Conservation (phyloP, 2,797 vertebrate genomes). For the Danio jaintianensis region DNA sequence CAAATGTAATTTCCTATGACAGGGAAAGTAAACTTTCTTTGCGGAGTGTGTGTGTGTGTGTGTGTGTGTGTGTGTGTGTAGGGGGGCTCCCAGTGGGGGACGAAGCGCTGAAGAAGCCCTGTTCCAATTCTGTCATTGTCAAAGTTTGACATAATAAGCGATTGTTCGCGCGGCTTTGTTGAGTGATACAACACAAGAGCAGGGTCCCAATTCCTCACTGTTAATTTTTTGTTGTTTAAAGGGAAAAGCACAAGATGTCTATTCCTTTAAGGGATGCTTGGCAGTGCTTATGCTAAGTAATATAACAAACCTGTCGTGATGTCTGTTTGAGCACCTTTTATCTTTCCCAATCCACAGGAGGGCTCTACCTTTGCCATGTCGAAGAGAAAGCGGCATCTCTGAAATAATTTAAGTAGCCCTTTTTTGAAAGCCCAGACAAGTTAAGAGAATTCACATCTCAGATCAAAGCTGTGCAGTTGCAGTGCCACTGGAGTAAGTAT, state of each 20-base stretch:
- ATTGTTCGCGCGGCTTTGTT: constrained; percentile 77
- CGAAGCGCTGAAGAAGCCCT: constrained; percentile 68
- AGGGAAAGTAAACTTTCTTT: constrained; percentile 78
- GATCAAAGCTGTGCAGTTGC: constrained; percentile 70
- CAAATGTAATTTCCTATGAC: constrained; percentile 77
- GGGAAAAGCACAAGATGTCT: constrained; percentile 66
- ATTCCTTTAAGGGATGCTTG: constrained; percentile 76
- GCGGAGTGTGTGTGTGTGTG: constrained; percentile 60
- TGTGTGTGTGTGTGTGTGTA: constrained; percentile 53
- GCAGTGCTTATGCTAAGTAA: constrained; percentile 77
- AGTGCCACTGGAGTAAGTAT: constrained; percentile 54
- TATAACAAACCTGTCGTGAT: constrained; percentile 72
- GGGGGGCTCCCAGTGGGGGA: constrained; percentile 73
- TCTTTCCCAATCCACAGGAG: constrained; percentile 74
- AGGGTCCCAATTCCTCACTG: constrained; percentile 68
- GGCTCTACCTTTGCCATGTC: constrained; percentile 73
- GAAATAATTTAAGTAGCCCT: constrained; percentile 73
- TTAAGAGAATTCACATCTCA: constrained; percentile 65
- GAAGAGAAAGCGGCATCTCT: constrained; percentile 64
- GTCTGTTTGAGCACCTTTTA: constrained; percentile 73
- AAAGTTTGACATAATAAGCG: constrained; percentile 79
- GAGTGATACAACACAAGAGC: constrained; percentile 68
- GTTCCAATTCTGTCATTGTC: constrained; percentile 85
- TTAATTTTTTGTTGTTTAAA: constrained; percentile 76
- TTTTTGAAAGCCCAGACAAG: constrained; percentile 67